Conservation (phyloP, 2,113 vertebrate genomes). For the Colius striatus region DNA sequence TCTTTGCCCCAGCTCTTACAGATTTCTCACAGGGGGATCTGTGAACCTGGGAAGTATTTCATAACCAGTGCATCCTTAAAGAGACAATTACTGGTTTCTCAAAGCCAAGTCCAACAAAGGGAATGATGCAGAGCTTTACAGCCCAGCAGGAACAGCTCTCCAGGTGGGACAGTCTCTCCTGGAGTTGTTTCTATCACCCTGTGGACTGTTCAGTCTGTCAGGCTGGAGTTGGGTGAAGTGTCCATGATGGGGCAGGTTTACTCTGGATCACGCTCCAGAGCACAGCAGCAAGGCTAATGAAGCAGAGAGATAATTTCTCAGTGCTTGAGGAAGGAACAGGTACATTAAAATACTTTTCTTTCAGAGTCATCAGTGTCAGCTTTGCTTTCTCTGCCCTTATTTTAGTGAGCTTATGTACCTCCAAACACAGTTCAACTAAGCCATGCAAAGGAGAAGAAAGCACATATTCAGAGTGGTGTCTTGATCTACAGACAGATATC, state of each 20-base stretch:
- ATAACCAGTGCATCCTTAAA: not conserved
- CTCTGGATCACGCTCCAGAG: not conserved
- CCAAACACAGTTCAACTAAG: not conserved
- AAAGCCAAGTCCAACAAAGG: not conserved
- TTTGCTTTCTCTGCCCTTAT: not conserved
- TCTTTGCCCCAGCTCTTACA: not conserved
- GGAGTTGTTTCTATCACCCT: not conserved
- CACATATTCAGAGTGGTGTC: not conserved
- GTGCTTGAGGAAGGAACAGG: not conserved
- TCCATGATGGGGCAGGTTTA: not conserved
- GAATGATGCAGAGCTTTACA: not conserved
- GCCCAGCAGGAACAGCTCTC: not conserved
- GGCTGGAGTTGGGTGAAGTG: not conserved
- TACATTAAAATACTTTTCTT: not conserved
- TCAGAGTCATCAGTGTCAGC: not conserved
- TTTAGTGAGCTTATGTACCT: not conserved
- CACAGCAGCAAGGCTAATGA: accelerated
- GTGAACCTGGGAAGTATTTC: not conserved
- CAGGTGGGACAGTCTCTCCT: not conserved
- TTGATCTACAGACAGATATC: too few species aligned
- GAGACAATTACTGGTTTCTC: not conserved
- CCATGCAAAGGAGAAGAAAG: not conserved
- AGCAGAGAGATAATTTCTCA: not conserved
- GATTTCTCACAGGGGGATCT: not conserved
- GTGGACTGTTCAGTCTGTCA: not conserved